Evolutionary conservation across 2,888 invertebrate genomes (phyloP), one percentile per base, ranked within the genome.

Genomic region (Melinaea menophilus): DNA sequence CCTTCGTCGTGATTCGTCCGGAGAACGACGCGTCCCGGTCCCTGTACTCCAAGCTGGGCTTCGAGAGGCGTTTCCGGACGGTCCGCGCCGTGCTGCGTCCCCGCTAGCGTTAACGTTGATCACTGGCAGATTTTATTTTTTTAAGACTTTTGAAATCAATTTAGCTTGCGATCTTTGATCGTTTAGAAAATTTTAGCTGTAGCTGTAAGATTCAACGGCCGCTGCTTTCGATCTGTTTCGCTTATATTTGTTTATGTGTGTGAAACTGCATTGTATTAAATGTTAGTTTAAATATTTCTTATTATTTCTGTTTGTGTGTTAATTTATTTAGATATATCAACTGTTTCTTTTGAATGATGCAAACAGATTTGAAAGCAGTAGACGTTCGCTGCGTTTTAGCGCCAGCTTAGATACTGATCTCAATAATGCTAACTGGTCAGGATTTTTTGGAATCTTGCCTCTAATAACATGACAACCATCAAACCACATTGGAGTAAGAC

Each of bases 1-100:
- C 96, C 64, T 96, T 96, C 86, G 96, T 96, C 71, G 95, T 96
- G 75, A 96, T 96, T 88, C 86, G 90, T 75, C 96, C 96, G 67
- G 96, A 96, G 85, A 96, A 96, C 85, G 95, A 95, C 84, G 96
- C 96, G 69, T 96, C 96, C 71, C 94, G 95, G 79, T 94, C 94
- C 76, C 92, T 96, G 62, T 96, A 96, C 88, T 94, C 92, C 73
- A 96, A 96, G 84, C 92, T 96, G 77, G 96, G 96, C 77, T 96
- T 96, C 89, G 92, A 93, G 80, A 95, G 94, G 84, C 93, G 94
- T 75, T 96, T 94, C 85, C 94, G 95, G 85, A 95, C 95, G 74
- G 95, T 95, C 71, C 93, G 96, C 74, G 95, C 95, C 80, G 94
- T 95, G 71, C 92, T 96, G 82, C 93, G 93, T 80, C 90, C 90